A percentile compares a stretch with the other conserved stretches of the same genome.
Evolutionary conservation across 2,113 vertebrate genomes (phyloP).

Genomic region (Oryzias javanicus): DNA sequence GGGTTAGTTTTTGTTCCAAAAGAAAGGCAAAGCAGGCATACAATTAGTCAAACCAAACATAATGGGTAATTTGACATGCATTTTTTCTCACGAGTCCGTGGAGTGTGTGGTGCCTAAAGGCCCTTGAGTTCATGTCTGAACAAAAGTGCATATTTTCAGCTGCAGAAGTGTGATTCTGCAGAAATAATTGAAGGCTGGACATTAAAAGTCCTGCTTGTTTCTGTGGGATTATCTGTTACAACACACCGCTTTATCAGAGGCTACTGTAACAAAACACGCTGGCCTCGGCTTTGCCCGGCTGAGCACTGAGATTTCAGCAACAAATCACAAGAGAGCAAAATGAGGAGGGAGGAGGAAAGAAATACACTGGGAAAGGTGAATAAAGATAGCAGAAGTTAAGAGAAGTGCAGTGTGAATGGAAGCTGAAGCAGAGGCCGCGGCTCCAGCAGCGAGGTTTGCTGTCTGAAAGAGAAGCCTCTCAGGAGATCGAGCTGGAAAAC

Average conservation of each 20-base stretch:
- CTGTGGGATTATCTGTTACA: slow-evolving; percentile 67
- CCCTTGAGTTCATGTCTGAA: slow-evolving; percentile 35
- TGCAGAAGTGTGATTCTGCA: slow-evolving; percentile 15
- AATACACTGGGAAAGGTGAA: slow-evolving; percentile 21
- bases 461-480: slow-evolving; percentile 70
- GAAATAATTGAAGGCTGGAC: slow-evolving; percentile 42
- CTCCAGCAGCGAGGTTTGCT: slow-evolving; percentile 57
- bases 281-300: slow-evolving; percentile 45
- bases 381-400: slow-evolving; percentile 14
- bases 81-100: slow-evolving; percentile 56
- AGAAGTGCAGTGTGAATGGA: slow-evolving; percentile 18
- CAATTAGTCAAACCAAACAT: slow-evolving; percentile 24
- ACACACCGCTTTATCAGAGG: slow-evolving; percentile 62
- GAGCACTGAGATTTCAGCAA: slow-evolving; percentile 35
- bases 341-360: slow-evolving; percentile 33
- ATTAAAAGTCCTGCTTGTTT: slow-evolving; percentile 67
- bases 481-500: slow-evolving; percentile 65
- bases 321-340: slow-evolving; percentile 21
- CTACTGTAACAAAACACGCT: slow-evolving; percentile 72
- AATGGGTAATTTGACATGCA: slow-evolving; percentile 35
- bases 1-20: slow-evolving; percentile 4
- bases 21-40: slow-evolving; percentile 7
- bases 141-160: slow-evolving; percentile 9
- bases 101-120: slow-evolving; percentile 32
- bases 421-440: slow-evolving; percentile 48